Evolutionary conservation across 1,140 invertebrate genomes (phyloP).

Genomic region (Solen grandis): DNA sequence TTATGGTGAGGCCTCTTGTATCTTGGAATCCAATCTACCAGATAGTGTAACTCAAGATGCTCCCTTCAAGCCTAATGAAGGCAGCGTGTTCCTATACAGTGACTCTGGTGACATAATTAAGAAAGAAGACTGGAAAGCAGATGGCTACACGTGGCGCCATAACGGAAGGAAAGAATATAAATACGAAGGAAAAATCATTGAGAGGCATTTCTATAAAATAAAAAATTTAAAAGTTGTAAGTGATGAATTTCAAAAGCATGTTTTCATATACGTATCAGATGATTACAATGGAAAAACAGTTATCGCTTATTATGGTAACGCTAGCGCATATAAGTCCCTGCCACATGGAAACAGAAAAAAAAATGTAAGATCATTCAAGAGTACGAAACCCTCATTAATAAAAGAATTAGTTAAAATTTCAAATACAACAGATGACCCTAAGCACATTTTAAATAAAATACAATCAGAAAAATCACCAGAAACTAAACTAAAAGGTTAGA

Average conservation of each 20-base stretch:
- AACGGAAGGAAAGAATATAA: background rate
- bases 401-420: background rate
- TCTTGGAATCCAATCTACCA: background rate
- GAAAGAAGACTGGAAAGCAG: constrained; percentile 25
- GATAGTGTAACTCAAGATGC: constrained; percentile 13
- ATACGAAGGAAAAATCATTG: constrained; percentile 1
- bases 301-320: constrained; percentile 2
- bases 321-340: background rate
- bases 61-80: constrained; percentile 1
- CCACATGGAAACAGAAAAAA: constrained; percentile 12
- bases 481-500: background rate
- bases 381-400: constrained; percentile 14
- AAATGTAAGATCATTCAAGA: background rate
- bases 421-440: background rate
- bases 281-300: constrained; percentile 9
- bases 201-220: constrained; percentile 9
- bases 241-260: constrained; percentile 13
- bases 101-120: constrained; percentile 2
- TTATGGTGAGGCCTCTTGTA: constrained; percentile 3
- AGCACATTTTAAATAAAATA: constrained; percentile 5
- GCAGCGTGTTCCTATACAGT: constrained; percentile 10
- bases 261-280: background rate
- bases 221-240: background rate
- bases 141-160: constrained; percentile 32
- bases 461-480: background rate